These are phyloP conservation scores for Channallabes apus DNA, from an alignment of 2,797 vertebrate species.

Conservation along the genomic window DNA sequence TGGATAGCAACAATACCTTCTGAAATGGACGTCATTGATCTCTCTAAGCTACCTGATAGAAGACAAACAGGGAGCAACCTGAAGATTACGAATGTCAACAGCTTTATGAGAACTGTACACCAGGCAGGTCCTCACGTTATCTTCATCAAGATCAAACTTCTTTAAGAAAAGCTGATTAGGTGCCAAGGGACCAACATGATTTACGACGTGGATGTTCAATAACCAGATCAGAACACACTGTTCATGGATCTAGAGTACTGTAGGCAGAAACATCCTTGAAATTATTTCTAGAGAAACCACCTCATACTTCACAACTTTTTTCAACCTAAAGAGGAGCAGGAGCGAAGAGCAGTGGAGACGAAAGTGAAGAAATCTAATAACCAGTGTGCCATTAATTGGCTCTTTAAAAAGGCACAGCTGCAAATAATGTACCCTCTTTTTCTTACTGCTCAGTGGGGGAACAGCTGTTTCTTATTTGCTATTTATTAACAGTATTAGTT, in stretches of 20 bases:
- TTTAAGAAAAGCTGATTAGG: background rate
- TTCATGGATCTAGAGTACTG: too few species aligned
- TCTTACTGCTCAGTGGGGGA: too few species aligned
- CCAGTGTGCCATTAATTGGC: background rate
- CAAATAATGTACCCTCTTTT: too few species aligned
- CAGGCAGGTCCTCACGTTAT: background rate
- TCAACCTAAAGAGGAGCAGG: background rate
- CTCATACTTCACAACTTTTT: background rate
- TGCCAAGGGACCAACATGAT: background rate
- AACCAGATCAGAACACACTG: background rate
- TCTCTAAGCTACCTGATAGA: background rate
- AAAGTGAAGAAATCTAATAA: background rate
- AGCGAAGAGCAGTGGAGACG: background rate
- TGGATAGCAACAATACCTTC: background rate
- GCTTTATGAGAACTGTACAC: background rate
- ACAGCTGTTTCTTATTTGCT: too few species aligned
- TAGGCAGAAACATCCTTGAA: background rate
- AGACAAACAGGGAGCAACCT: background rate
- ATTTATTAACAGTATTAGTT: too few species aligned
- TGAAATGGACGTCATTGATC: background rate
- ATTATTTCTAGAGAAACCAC: background rate
- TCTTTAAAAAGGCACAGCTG: background rate
- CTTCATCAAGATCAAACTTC: background rate
- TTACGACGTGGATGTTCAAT: background rate
- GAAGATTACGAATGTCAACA: background rate